These are phyloP conservation scores for Lepidurus arcticus DNA, from an alignment of 1,140 invertebrate species.

Conservation along the genomic window DNA sequence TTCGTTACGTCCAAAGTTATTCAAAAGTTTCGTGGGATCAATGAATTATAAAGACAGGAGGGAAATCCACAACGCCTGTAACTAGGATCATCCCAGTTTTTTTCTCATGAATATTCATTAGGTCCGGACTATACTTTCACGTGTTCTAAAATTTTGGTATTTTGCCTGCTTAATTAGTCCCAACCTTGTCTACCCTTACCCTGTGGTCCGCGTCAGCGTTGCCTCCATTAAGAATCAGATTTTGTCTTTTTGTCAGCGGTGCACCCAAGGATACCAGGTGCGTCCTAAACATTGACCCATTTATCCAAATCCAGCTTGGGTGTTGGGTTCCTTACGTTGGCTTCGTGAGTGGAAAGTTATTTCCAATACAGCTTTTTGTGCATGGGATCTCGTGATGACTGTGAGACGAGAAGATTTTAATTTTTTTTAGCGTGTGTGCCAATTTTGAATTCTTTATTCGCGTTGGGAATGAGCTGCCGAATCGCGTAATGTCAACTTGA, in stretches of 20 bases:
- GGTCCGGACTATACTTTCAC: background rate
- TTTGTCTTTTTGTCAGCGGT: slow-evolving; percentile 44
- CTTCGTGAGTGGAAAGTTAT: slow-evolving; percentile 20
- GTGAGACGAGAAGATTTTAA: background rate
- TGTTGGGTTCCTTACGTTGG: slow-evolving; percentile 33
- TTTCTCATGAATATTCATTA: too few species aligned
- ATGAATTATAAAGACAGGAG: too few species aligned
- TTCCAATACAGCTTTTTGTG: slow-evolving; percentile 16
- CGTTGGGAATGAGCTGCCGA: too few species aligned
- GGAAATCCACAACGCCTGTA: too few species aligned
- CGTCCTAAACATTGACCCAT: slow-evolving; percentile 14
- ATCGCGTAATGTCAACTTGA: background rate
- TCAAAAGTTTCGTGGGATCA: too few species aligned
- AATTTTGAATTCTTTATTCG: background rate
- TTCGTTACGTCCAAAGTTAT: too few species aligned
- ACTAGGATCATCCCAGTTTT: too few species aligned
- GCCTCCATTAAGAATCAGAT: slow-evolving; percentile 46
- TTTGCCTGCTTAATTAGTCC: slow-evolving; percentile 31
- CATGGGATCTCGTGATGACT: background rate
- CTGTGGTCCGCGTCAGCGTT: slow-evolving; percentile 42
- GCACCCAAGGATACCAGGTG: slow-evolving; percentile 47
- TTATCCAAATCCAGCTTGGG: slow-evolving; percentile 15
- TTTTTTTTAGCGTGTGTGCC: background rate
- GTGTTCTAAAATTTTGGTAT: background rate
- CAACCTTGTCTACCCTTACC: slow-evolving; percentile 36